These are phyloP conservation scores for Passer montanus DNA, from an alignment of 2,113 vertebrate genomes.

Conservation along the genomic window DNA sequence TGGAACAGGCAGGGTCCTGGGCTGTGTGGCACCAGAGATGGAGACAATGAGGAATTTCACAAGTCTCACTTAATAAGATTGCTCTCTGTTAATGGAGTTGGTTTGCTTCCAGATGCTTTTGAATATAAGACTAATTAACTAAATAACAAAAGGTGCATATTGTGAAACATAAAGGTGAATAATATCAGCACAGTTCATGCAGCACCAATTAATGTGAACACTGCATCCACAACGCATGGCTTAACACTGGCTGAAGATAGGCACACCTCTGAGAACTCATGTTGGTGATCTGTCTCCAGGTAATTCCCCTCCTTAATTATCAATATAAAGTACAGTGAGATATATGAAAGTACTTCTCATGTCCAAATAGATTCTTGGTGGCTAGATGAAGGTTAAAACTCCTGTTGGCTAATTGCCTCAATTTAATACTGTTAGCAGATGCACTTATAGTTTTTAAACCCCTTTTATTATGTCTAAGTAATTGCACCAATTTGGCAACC, in stretches of 20 bases:
- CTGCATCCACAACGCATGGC: rapidly evolving
- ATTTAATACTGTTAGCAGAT: slow-evolving; percentile 51
- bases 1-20: rapidly evolving
- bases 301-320: slow-evolving; percentile 7
- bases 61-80: background rate
- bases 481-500: slow-evolving; percentile 56
- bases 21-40: background rate
- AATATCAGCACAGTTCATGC: background rate
- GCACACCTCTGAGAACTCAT: background rate
- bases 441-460: slow-evolving; percentile 44
- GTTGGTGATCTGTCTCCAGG: background rate
- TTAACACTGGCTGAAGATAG: background rate
- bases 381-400: slow-evolving; percentile 43
- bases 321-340: background rate
- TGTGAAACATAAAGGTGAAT: background rate
- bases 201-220: background rate
- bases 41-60: background rate
- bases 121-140: background rate
- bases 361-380: slow-evolving; percentile 4
- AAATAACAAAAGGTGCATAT: background rate
- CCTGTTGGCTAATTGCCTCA: slow-evolving; percentile 42
- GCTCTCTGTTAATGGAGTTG: background rate
- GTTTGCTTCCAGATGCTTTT: background rate
- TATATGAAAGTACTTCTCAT: background rate
- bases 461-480: slow-evolving; percentile 57